Base-by-base conservation (phyloP, 2,113 vertebrate genomes). In the Anseranas semipalmata region DNA sequence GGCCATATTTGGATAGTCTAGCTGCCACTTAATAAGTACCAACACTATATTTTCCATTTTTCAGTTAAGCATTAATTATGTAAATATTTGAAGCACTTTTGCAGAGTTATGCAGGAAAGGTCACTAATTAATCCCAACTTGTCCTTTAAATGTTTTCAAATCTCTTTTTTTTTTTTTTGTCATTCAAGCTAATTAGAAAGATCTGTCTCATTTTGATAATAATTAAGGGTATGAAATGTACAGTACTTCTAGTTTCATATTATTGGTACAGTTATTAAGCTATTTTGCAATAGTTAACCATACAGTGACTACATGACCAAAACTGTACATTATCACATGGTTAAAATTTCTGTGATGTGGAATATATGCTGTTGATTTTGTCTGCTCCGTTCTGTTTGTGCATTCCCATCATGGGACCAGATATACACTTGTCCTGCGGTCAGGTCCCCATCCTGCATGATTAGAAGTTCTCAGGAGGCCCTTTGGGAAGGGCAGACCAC, bases 271-370 rank as follows among this genome's bases (percentile, higher is more conserved):
- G 15, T 67, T 82, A 56, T n/a, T 76, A 62, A 46, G 52, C 24
- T 60, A 16, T 7, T 73, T 70, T 53, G 21, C 33, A 77, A 6
- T 46, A 66, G 55, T 81, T 75, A 88, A 58, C 55, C 8, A 12
- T 48, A 32, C 24, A 53, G 41, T 41, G 41, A 35, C 53, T 13
- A 27, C 12, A 7, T 78, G 48, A 41, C 15, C 48, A 68, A 73
- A 78, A 41, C 1, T 0, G 0, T 33, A 86, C 10, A 22, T 1
- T 1, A 35, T 68, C 24, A 48, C 13, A 14, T n/a, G 35, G 17
- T 63, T 33, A 79, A 45, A 74, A 56, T 67, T 86, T 63, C 37
- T 41, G 21, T 83, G 60, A 46, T 18, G 14, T 17, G 19, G 33
- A n/a, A 45, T 3, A 15, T 65, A 15, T 5, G 27, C 33, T 56